Conservation (phyloP, 2,113 vertebrate genomes). For the Lamprotornis superbus region DNA sequence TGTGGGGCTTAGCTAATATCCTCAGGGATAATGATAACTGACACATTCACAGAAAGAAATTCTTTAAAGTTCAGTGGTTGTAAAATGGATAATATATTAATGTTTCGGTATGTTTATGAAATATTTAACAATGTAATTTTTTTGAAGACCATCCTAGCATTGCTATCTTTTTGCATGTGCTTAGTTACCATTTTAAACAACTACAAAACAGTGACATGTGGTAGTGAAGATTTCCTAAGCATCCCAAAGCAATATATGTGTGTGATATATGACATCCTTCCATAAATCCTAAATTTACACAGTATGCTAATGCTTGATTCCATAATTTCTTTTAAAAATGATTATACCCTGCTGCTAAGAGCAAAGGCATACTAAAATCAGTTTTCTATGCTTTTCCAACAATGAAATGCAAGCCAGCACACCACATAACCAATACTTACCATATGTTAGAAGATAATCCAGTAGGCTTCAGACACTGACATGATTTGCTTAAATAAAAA, state of each 20-base stretch:
- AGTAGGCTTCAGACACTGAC: constrained; percentile 65
- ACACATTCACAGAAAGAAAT: background rate
- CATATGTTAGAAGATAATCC: constrained; percentile 65
- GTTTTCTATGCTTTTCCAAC: constrained; percentile 71
- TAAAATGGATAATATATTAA: constrained; percentile 37
- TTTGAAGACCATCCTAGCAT: background rate
- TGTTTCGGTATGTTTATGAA: background rate
- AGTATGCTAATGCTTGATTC: constrained; percentile 64
- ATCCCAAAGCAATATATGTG: constrained; percentile 59
- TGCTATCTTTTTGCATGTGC: constrained; percentile 38
- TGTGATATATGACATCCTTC: constrained; percentile 49
- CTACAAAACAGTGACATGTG: constrained; percentile 67
- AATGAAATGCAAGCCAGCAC: constrained; percentile 61
- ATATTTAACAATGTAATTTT: constrained; percentile 34
- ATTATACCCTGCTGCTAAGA: constrained; percentile 67
- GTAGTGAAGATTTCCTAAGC: constrained; percentile 51
- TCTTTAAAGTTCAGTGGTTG: background rate
- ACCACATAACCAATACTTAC: constrained; percentile 62
- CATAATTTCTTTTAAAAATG: constrained; percentile 70
- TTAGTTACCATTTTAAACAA: constrained; percentile 54
- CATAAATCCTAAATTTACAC: constrained; percentile 69
- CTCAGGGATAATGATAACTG: constrained; percentile 1
- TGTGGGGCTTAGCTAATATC: background rate
- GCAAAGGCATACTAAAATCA: constrained; percentile 66
- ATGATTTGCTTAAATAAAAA: constrained; percentile 68